phyloP scores from a whole-genome alignment of 2,888 invertebrate species.

The Diploptera punctata region DNA sequence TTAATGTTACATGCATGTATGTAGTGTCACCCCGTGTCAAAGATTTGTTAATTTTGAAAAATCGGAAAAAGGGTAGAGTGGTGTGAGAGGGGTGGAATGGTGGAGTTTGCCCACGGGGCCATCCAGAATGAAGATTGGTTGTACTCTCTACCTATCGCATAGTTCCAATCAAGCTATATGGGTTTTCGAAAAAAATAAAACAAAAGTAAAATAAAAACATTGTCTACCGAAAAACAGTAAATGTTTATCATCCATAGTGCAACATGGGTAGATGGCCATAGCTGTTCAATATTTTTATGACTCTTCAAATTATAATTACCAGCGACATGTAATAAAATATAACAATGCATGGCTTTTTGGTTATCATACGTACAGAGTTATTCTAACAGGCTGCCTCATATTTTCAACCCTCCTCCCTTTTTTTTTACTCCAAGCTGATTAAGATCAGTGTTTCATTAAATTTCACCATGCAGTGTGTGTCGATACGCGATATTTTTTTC shows the following conservation, averaged over 20 bases:
- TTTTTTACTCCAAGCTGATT: background rate
- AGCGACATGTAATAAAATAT: conserved; percentile 27
- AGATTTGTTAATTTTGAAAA: conserved; percentile 56
- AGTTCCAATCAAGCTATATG: conserved; percentile 31
- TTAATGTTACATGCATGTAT: conserved; percentile 37
- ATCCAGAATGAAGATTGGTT: conserved; percentile 40
- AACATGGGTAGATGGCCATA: background rate
- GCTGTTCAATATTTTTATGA: conserved; percentile 33
- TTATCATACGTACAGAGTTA: background rate
- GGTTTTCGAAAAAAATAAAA: conserved; percentile 23
- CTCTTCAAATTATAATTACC: conserved; percentile 38
- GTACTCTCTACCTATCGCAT: conserved; percentile 30
- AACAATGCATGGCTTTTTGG: conserved; percentile 24
- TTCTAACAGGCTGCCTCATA: conserved; percentile 8
- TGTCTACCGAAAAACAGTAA: conserved; percentile 30
- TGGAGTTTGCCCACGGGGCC: conserved; percentile 22
- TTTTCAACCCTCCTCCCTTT: background rate
- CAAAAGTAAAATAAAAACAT: conserved; percentile 28
- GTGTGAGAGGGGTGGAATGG: background rate
- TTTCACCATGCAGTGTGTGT: background rate
- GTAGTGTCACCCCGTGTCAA: conserved; percentile 49
- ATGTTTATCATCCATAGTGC: conserved; percentile 29
- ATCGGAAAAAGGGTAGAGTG: conserved; percentile 47
- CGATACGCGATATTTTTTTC: background rate
- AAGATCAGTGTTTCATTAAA: conserved; percentile 19